phyloP scores from a whole-genome alignment of 1,140 invertebrate genomes.

The Battus philenor region DNA sequence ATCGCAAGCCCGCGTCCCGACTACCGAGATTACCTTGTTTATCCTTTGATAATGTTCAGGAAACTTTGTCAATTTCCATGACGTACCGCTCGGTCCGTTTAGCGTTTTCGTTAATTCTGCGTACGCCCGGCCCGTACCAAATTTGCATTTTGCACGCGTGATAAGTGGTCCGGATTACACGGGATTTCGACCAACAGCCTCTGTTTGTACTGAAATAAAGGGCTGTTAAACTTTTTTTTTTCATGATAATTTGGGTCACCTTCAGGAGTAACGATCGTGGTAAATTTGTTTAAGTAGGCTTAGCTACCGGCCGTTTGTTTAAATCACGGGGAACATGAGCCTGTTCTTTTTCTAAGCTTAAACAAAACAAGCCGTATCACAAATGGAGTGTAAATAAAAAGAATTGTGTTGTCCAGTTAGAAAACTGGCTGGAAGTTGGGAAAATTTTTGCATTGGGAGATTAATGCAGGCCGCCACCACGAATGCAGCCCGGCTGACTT shows the following conservation, averaged over 20 bases:
- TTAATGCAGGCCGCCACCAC: slow-evolving; percentile 62
- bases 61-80: slow-evolving; percentile 65
- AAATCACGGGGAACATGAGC: slow-evolving; percentile 41
- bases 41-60: slow-evolving; percentile 39
- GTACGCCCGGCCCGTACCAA: slow-evolving; percentile 45
- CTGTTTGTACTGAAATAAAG: slow-evolving; percentile 74
- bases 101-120: slow-evolving; percentile 64
- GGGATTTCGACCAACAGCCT: slow-evolving; percentile 69
- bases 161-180: slow-evolving; percentile 72
- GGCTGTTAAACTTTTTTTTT: slow-evolving; percentile 71
- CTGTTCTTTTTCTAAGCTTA: slow-evolving; percentile 28
- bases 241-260: slow-evolving; percentile 74
- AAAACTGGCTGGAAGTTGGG: slow-evolving; percentile 38
- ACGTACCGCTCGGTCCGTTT: slow-evolving; percentile 46
- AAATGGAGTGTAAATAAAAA: slow-evolving; percentile 21
- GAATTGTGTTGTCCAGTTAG: slow-evolving; percentile 34
- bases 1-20: neutral
- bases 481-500: slow-evolving; percentile 64
- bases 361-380: no score
- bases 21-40: slow-evolving; percentile 35
- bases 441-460: slow-evolving; percentile 58
- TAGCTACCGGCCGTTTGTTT: slow-evolving; percentile 42
- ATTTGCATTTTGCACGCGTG: slow-evolving; percentile 76
- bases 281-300: slow-evolving; percentile 74
- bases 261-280: slow-evolving; percentile 60